Conservation (phyloP, 2,113 vertebrate genomes). For the Pygoscelis antarcticus region DNA sequence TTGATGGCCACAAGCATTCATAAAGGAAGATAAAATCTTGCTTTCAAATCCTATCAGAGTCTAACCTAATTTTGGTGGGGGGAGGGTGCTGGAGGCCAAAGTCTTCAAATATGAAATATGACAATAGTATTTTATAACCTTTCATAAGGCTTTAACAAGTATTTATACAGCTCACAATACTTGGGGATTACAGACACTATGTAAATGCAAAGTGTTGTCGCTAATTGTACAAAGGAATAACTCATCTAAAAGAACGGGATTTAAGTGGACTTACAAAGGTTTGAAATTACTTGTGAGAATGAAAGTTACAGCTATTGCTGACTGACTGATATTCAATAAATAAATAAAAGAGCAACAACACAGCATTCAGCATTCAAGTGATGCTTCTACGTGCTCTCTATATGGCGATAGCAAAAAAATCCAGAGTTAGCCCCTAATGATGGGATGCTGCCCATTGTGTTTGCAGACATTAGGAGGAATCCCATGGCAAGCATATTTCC, state of each 20-base stretch:
- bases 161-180: neutral
- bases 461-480: slow-evolving; percentile 93
- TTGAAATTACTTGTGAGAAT: neutral
- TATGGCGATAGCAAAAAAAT: neutral
- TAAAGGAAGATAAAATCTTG: neutral
- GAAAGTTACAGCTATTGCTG: neutral
- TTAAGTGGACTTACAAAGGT: neutral
- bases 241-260: neutral
- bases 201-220: neutral
- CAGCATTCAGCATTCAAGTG: neutral
- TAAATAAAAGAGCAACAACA: neutral
- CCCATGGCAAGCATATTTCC: slow-evolving; percentile 98
- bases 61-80: neutral
- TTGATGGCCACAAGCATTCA: rapidly evolving
- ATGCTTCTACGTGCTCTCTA: neutral
- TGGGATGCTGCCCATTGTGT: neutral
- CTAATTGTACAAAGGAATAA: neutral
- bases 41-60: neutral
- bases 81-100: neutral
- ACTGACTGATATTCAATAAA: neutral
- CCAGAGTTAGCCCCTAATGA: neutral
- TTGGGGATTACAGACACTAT: neutral
- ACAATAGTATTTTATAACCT: neutral
- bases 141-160: neutral
- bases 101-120: neutral